Conservation (phyloP, 2,797 vertebrate species). For the Vireo griseus region DNA sequence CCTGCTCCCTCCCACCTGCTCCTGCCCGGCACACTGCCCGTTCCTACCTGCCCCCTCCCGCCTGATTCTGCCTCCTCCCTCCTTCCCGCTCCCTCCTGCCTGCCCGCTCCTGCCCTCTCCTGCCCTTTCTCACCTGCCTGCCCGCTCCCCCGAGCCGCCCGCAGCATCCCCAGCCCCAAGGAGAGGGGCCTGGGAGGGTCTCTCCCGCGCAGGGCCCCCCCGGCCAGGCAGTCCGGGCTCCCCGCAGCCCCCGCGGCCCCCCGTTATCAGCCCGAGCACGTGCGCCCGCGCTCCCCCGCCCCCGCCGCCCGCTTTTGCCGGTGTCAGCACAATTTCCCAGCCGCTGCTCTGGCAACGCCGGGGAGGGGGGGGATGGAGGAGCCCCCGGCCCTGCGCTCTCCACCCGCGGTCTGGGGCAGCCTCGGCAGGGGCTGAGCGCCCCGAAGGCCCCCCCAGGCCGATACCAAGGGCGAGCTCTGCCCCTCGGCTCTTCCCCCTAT, state of each 20-base stretch:
- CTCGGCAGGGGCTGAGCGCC: not conserved
- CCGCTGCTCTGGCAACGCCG: constrained; percentile 29
- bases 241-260: not conserved
- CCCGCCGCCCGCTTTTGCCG: not conserved
- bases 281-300: constrained; percentile 16
- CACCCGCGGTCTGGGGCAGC: not conserved
- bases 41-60: too few species aligned
- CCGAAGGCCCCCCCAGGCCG: fast-evolving
- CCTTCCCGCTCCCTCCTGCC: not conserved
- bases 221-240: not conserved
- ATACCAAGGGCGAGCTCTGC: not conserved
- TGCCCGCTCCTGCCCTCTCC: not conserved
- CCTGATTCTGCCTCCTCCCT: too few species aligned
- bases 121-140: not conserved
- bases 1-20: not conserved
- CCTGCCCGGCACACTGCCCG: too few species aligned
- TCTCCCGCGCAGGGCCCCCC: fast-evolving
- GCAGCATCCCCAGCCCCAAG: not conserved
- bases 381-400: not conserved
- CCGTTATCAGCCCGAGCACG: constrained; percentile 21
- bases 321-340: constrained; percentile 67
- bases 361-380: not conserved
- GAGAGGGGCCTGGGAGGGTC: not conserved
- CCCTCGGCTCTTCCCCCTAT: not conserved
- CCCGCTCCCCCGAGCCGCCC: not conserved